Conservation (phyloP, 2,888 invertebrate genomes). For the Leptopilina drosophilae region DNA sequence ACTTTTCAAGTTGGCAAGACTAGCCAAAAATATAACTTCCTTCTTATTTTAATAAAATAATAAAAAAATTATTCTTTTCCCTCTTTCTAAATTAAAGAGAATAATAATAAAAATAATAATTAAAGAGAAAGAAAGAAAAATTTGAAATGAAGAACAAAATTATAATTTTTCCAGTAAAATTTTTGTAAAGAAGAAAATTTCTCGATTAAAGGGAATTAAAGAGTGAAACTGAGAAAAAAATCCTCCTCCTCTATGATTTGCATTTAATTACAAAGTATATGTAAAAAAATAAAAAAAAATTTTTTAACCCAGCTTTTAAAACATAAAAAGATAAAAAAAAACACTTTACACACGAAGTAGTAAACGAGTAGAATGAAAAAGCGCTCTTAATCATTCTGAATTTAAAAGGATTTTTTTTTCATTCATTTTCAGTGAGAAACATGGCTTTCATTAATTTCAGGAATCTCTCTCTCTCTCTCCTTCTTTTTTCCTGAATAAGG, state of each 20-base stretch:
- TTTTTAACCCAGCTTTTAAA: neutral
- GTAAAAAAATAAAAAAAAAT: neutral
- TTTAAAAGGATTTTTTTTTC: constrained; percentile 7
- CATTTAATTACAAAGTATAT: constrained; percentile 14
- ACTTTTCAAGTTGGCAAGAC: too few relatives aligned
- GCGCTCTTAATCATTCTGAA: constrained; percentile 27
- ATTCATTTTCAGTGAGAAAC: constrained; percentile 10
- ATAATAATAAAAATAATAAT: too few relatives aligned
- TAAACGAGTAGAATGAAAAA: constrained; percentile 29
- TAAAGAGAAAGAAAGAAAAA: too few relatives aligned
- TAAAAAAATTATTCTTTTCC: too few relatives aligned
- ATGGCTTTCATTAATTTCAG: constrained; percentile 5
- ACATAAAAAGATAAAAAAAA: neutral
- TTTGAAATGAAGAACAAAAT: too few relatives aligned
- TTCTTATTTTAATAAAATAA: too few relatives aligned
- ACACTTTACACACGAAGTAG: constrained; percentile 10
- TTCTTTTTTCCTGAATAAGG: neutral
- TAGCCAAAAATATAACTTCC: too few relatives aligned
- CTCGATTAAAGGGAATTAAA: too few relatives aligned
- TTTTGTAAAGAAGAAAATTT: too few relatives aligned
- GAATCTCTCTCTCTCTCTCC: neutral
- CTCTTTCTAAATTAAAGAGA: too few relatives aligned
- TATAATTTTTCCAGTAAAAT: too few relatives aligned
- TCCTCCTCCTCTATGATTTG: neutral
- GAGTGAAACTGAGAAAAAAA: too few relatives aligned